Evolutionary conservation across 53 echinoderm and acorn worm species (phyloP), one percentile per base, ranked within the genome.

Genomic region (Apostichopus leukothele): DNA sequence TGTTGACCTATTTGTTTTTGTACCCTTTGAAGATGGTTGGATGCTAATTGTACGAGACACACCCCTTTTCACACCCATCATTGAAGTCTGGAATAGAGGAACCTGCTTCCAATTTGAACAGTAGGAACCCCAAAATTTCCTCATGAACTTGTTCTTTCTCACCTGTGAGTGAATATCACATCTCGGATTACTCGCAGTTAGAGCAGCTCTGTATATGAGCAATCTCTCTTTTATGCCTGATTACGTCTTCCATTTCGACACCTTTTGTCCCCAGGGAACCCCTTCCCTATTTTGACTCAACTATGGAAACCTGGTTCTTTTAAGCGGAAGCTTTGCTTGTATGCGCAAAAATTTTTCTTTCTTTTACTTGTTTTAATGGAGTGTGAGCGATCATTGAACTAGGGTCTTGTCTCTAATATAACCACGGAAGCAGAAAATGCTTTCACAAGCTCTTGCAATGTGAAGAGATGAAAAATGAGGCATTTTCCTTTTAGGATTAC

Each of bases 201-300:
- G 61, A 21, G 20, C 6, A n/a, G 20, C 6, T 20, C 86, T 25
- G 16, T 26, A 71, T 86, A 68, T 67, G 86, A 66, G 50, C 86
- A 86, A 86, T 86, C 86, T 86, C 86, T 86, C 86, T 86, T 86
- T 86, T 86, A 59, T 67, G 86, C 86, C 86, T 68, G 86, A 86
- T 86, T 86, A 86, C 67, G 39, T 86, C 86, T 86, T 61, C 86
- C 86, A 86, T 86, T 86, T 86, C 86, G 86, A 86, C 86, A 86
- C 86, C 67, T 61, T 20, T 12, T 5, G n/a, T 67, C 86, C 86
- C 71, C 9, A 22, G 84, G 60, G 84, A 84, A 20, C 67, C 61
- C 84, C 84, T 76, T 84, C 39, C 67, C 60, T 79, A 79, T 79
- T 79, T 79, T 79, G 79, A 79, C 79, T 79, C 53, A 52, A 52